Base-by-base conservation (phyloP, 2,113 vertebrate species). In the Ia io region DNA sequence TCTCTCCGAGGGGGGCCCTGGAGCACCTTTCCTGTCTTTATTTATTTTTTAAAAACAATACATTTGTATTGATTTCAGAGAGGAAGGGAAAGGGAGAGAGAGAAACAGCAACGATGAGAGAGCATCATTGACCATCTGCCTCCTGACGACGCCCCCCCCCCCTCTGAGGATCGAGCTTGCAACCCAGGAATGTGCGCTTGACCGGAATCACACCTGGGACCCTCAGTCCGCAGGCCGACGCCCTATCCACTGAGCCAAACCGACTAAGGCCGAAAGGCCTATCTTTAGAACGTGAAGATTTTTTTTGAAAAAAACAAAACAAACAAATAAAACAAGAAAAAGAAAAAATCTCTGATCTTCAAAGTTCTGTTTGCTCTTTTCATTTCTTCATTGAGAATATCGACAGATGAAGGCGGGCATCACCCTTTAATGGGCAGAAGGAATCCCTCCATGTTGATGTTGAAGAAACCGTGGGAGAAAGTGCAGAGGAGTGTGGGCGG, bases 341-440 rank as follows among this genome's bases (percentile, higher is more conserved):
- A 56, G 13, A 80, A 80, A 44, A 61, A 63, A 37, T 20, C 93
- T 96, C 77, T 91, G 40, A 79, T 96, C 93, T 91, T 96, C 95
- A 97, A 94, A 97, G 93, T 94, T 90, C 85, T 78, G 51, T 90
- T 73, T 32, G 25, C 79, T 80, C n/a, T 91, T 86, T 92, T 80
- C 25, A 42, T 93, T 94, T 86, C 49, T 94, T 96, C 80, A 89
- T 63, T 83, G 56, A 88, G 71, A 47, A 84, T 28, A 92, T n/a
- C 25, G 44, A 53, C 22, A 44, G 61, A 18, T 25, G 42, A 73
- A 96, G 79, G 82, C 9, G 35, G 32, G 61, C 17, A 12, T 51
- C 30, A 32, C 49, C 42, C 85, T 93, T 85, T 73, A 61, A 89
- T 2, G 80, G 44, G 74, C 47, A 9, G 32, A 32, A 95, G 74